Percentiles rank a stretch among this genome's conserved stretches.
Conservation (phyloP, 2,797 vertebrate species). For the Sebastes wilsoni region DNA sequence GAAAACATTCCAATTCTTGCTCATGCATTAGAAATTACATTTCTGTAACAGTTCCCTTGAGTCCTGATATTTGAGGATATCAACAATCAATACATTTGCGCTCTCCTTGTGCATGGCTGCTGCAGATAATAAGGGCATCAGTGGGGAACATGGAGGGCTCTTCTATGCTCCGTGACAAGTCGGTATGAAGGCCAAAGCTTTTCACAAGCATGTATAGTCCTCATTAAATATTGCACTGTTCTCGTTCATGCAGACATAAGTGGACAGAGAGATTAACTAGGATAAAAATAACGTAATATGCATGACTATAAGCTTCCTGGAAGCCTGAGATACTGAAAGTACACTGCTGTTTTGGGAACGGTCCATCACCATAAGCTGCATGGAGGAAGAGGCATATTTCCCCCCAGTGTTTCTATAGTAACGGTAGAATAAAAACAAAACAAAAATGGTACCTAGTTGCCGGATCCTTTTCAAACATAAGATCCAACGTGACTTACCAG, state of each 20-base stretch:
- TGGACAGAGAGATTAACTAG: conserved; percentile 25
- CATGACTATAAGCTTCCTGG: conserved; percentile 18
- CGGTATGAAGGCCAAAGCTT: conserved; percentile 17
- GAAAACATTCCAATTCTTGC: background rate
- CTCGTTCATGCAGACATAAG: conserved; percentile 11
- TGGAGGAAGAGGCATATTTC: conserved; percentile 26
- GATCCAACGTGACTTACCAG: conserved; percentile 15
- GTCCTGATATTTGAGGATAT: conserved; percentile 11
- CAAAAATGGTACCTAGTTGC: conserved; percentile 21
- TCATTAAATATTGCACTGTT: conserved; percentile 25
- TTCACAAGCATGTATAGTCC: conserved; percentile 4
- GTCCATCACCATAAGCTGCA: background rate
- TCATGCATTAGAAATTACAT: conserved; percentile 15
- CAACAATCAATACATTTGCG: conserved; percentile 41
- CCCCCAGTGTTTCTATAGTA: conserved; percentile 53
- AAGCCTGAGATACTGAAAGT: background rate
- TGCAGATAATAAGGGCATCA: conserved; percentile 32
- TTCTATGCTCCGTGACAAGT: conserved; percentile 28
- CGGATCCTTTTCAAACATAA: conserved; percentile 1
- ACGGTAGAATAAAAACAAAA: conserved; percentile 16
- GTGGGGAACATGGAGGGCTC: conserved; percentile 24
- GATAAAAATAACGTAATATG: conserved; percentile 27
- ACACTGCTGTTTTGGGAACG: conserved; percentile 14
- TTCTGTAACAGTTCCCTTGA: background rate
- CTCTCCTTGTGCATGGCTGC: conserved; percentile 11